Conservation (phyloP, 1,140 invertebrate genomes). For the Mycetomoellerius zeteki region DNA sequence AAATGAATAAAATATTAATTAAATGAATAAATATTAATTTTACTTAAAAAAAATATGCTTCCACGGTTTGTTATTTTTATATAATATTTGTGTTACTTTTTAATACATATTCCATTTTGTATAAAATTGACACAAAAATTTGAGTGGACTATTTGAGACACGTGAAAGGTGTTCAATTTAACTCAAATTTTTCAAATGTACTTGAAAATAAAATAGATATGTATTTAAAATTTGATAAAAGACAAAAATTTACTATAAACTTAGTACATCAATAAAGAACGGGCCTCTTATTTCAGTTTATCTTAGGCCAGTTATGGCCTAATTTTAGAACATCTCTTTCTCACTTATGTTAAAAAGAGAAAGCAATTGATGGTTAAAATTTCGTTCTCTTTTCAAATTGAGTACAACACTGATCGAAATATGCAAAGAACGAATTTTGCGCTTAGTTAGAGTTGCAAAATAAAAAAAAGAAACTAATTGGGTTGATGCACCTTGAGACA, state of each 20-base stretch:
- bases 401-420: background rate
- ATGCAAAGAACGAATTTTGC: background rate
- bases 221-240: background rate
- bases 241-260: background rate
- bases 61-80: too few species aligned
- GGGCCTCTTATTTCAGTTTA: background rate
- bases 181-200: too few species aligned
- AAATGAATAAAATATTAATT: too few species aligned
- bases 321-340: background rate
- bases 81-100: too few species aligned
- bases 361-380: background rate
- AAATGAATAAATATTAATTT: too few species aligned
- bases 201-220: background rate
- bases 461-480: background rate
- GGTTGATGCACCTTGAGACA: background rate
- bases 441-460: background rate
- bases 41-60: too few species aligned
- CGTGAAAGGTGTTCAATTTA: too few species aligned
- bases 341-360: background rate
- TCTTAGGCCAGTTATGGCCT: background rate
- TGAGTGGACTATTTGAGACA: too few species aligned
- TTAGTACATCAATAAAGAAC: background rate
- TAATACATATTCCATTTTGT: too few species aligned
- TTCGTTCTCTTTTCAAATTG: background rate
- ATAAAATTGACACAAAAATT: too few species aligned